Evolutionary conservation across 2,888 invertebrate genomes (phyloP), one percentile per base, ranked within the genome.

Genomic region (Catonia carolina): DNA sequence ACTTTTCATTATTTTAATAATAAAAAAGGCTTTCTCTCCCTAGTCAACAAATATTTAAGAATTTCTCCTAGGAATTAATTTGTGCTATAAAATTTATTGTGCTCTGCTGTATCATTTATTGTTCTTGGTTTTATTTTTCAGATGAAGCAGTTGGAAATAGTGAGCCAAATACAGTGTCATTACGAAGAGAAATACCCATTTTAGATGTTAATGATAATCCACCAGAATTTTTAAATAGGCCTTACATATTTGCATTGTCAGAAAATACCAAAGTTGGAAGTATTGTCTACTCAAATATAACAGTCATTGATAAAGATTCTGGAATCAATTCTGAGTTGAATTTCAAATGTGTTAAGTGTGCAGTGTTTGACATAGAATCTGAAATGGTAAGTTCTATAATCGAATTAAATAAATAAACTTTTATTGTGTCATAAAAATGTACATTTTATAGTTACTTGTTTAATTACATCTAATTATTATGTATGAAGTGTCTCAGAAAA

Each of bases 131-230:
- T n/a, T n/a, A n/a, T n/a, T n/a, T n/a, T n/a, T 0, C 70, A 83
- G 85, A 89, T 69, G 85, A 86, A 69, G 80, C 80, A 1, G 72
- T 85, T 62, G 81, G 78, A 1, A 82, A 82, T 50, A 78, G 82
- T 0, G 87, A 88, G 64, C 85, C 88, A 0, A 87, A 88, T 65
- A 89, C 88, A 1, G 81, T 89, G 8, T 89, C 89, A 0, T 73
- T 89, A 27, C 77, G 88, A 5, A 75, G 89, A 18, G 85, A 87
- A 65, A 85, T 91, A 37, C 83, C 84, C 0, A 82, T 90, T 4
- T 75, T 81, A 14, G 91, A 91, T 66, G 82, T 83, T 17, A 92
- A 91, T n/a, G n/a, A n/a, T n/a, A n/a, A n/a, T n/a, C n/a, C n/a
- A n/a, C n/a, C n/a, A n/a, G n/a, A n/a, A n/a, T 89, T 88, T 68